Conservation (phyloP, 2,888 invertebrate genomes). For the Zeuzera pyrina region DNA sequence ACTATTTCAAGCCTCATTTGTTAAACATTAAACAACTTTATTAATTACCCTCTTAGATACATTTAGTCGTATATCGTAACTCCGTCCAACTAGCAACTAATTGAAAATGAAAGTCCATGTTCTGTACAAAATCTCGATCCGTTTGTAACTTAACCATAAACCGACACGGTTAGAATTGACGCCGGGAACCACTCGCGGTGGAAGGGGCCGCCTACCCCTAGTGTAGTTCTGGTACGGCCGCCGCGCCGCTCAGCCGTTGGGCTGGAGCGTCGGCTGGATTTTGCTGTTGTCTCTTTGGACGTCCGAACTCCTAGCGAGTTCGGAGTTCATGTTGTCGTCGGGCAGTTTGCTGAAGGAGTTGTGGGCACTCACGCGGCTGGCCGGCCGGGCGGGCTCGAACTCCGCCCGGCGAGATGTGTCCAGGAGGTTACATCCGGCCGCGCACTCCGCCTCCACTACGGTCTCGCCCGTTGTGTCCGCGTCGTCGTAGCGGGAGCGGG, state of each 20-base stretch:
- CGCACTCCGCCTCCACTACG: constrained; percentile 27
- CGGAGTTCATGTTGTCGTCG: constrained; percentile 65
- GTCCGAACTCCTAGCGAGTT: constrained; percentile 36
- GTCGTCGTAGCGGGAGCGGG: constrained; percentile 42
- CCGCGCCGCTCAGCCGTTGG: constrained; percentile 51
- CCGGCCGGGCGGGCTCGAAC: constrained; percentile 23
- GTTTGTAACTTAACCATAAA: constrained; percentile 28
- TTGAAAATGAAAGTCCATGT: too few species aligned
- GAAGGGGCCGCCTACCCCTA: constrained; percentile 56
- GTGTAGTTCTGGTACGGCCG: constrained; percentile 36
- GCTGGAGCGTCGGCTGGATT: constrained; percentile 56
- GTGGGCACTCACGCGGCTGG: constrained; percentile 16
- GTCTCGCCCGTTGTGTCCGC: constrained; percentile 46
- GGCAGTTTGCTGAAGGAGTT: constrained; percentile 48
- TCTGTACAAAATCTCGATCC: constrained; percentile 52
- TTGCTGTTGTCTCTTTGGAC: constrained; percentile 49
- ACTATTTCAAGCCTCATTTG: constrained; percentile 30
- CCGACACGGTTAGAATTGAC: constrained; percentile 37
- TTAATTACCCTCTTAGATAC: constrained; percentile 18
- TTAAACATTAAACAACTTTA: constrained; percentile 16
- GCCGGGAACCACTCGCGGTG: constrained; percentile 20
- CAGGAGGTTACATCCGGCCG: constrained; percentile 27
- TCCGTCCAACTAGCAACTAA: constrained; percentile 20
- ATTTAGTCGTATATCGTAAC: constrained; percentile 34
- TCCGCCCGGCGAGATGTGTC: constrained; percentile 46